Percentiles rank a stretch among this genome's conserved stretches.
Evolutionary conservation across 2,888 invertebrate species (phyloP).

Genomic region (Eristalinus sepulchralis): DNA sequence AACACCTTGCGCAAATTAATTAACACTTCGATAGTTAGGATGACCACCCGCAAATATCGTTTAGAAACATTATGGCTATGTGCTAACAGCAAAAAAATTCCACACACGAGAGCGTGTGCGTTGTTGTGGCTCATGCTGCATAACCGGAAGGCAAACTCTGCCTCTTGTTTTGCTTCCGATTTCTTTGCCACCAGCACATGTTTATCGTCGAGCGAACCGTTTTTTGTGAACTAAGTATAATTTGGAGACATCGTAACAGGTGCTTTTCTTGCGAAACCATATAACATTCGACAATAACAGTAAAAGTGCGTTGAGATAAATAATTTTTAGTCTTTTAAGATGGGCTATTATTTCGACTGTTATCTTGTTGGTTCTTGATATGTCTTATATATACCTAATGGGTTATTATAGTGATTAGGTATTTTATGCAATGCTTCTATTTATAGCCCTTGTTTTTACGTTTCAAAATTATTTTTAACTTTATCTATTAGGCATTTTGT

Average conservation of each 20-base stretch:
- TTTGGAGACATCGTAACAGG: constrained; percentile 41
- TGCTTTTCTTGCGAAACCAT: constrained; percentile 54
- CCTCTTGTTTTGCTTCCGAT: constrained; percentile 62
- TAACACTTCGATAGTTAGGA: constrained; percentile 62
- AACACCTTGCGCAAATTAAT: constrained; percentile 70
- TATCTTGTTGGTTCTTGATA: too few species aligned
- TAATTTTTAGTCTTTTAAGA: not conserved
- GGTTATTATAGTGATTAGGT: too few species aligned
- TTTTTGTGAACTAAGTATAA: constrained; percentile 6
- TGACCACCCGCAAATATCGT: constrained; percentile 61
- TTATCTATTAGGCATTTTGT: too few species aligned
- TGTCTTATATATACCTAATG: too few species aligned
- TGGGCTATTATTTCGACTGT: not conserved
- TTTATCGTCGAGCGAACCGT: constrained; percentile 1
- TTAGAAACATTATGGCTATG: constrained; percentile 48
- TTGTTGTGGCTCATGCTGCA: constrained; percentile 59
- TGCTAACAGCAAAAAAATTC: not conserved
- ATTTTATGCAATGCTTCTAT: too few species aligned
- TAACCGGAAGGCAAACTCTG: constrained; percentile 57
- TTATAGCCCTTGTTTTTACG: too few species aligned
- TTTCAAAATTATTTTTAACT: too few species aligned
- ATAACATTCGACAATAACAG: constrained; percentile 13
- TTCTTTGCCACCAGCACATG: constrained; percentile 37
- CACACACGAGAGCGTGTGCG: constrained; percentile 41
- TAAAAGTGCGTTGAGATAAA: not conserved